phyloP scores from a whole-genome alignment of 2,797 vertebrate species.

The Leucoraja ocellata region DNA sequence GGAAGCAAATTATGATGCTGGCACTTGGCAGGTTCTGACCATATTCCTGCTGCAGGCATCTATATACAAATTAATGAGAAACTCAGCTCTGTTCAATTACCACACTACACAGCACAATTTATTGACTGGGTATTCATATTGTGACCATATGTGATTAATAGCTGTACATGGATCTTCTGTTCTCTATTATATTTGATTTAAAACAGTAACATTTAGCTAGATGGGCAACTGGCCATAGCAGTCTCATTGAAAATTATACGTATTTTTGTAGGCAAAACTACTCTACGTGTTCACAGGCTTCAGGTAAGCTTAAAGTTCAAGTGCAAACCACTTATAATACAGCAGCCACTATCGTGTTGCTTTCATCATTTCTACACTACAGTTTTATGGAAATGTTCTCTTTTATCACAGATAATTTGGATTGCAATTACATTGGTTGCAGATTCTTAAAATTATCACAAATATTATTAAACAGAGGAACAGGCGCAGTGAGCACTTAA shows the following conservation, averaged over 20 bases:
- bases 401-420: not conserved
- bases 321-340: not conserved
- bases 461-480: not conserved
- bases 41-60: constrained; percentile 64
- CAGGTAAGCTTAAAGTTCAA: not conserved
- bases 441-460: not conserved
- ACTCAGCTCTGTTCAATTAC: not conserved
- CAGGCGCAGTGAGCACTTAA: not conserved
- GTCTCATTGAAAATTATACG: not conserved
- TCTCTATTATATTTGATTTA: not conserved
- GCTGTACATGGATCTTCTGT: not conserved
- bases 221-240: no score
- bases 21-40: constrained; percentile 63
- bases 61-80: constrained; percentile 47
- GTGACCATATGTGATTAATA: not conserved
- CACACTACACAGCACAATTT: not conserved
- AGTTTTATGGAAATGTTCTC: not conserved
- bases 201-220: not conserved
- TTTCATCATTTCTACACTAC: not conserved
- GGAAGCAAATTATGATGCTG: constrained; percentile 76
- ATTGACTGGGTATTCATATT: not conserved
- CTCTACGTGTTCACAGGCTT: not conserved
- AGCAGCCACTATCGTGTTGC: not conserved
- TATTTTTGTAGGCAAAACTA: not conserved
- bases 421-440: not conserved